A percentile compares a stretch with the other conserved stretches of the same genome.
These are phyloP conservation scores for Lophura nycthemera DNA, from an alignment of 2,113 vertebrate species.

Conservation along the genomic window DNA sequence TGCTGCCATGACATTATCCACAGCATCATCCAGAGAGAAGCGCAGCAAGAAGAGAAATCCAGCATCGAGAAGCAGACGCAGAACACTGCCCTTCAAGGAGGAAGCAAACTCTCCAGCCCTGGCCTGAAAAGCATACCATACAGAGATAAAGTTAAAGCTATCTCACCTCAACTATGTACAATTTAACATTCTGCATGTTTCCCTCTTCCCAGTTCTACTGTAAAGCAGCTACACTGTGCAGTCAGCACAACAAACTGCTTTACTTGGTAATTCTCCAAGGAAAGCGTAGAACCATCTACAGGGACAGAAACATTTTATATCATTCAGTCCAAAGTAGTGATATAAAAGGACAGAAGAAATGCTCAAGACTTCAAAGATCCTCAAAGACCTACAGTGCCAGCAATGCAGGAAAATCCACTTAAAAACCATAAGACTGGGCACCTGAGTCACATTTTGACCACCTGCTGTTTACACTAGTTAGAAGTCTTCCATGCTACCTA, in stretches of 20 bases:
- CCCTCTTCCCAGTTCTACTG: not conserved
- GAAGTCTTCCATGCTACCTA: not conserved
- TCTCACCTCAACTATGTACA: not conserved
- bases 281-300: not conserved
- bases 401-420: not conserved
- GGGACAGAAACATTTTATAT: not conserved
- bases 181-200: not conserved
- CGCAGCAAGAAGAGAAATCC: conserved; percentile 95
- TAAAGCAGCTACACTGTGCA: not conserved
- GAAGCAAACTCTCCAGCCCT: conserved; percentile 84
- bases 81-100: conserved; percentile 83
- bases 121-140: conserved; percentile 77
- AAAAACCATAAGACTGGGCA: not conserved
- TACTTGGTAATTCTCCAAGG: not conserved
- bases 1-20: conserved; percentile 89
- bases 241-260: not conserved
- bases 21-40: conserved; percentile 90
- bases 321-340: not conserved
- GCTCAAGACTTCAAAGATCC: too few relatives aligned
- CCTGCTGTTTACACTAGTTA: not conserved
- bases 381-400: not conserved
- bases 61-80: conserved; percentile 89
- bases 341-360: not conserved
- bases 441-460: not conserved
- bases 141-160: not conserved